Evolutionary conservation across 2,797 vertebrate species (phyloP).

Genomic region (Sebastes reedi): DNA sequence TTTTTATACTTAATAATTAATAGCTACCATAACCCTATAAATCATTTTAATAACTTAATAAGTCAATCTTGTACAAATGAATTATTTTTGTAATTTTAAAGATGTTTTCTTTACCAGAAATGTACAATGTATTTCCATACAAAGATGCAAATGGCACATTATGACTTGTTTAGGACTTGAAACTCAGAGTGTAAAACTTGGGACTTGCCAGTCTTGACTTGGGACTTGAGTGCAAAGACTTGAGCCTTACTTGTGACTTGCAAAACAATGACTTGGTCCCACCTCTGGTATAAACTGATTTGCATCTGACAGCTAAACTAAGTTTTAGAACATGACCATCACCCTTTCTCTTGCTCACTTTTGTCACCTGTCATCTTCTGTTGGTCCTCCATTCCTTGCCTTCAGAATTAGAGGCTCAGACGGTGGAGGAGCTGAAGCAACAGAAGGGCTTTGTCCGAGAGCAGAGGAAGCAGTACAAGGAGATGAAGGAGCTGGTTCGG

Average conservation of each 20-base stretch:
- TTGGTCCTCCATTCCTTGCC: not conserved
- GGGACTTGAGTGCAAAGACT: too few relatives aligned
- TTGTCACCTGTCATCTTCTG: not conserved
- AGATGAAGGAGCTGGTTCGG: slow-evolving; percentile 96
- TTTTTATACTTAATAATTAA: not conserved
- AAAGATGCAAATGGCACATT: not conserved
- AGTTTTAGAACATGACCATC: not conserved
- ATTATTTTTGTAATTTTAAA: not conserved
- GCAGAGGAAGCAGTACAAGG: slow-evolving; percentile 98
- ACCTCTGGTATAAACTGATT: too few relatives aligned
- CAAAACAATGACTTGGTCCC: too few relatives aligned
- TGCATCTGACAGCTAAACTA: not conserved
- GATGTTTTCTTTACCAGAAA: not conserved
- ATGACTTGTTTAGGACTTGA: too few relatives aligned
- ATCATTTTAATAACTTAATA: not conserved
- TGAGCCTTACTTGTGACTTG: too few relatives aligned
- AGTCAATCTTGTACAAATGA: not conserved
- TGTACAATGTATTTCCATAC: not conserved
- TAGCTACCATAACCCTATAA: not conserved
- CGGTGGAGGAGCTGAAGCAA: slow-evolving; percentile 94
- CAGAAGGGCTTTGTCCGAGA: slow-evolving; percentile 95
- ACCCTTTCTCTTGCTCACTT: not conserved
- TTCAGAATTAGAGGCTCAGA: slow-evolving; percentile 93
- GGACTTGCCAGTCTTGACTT: too few relatives aligned
- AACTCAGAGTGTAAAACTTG: too few relatives aligned